Evolutionary conservation across 2,797 vertebrate species (phyloP), one percentile per base, ranked within the genome.

Genomic region (Coregonus sp.): DNA sequence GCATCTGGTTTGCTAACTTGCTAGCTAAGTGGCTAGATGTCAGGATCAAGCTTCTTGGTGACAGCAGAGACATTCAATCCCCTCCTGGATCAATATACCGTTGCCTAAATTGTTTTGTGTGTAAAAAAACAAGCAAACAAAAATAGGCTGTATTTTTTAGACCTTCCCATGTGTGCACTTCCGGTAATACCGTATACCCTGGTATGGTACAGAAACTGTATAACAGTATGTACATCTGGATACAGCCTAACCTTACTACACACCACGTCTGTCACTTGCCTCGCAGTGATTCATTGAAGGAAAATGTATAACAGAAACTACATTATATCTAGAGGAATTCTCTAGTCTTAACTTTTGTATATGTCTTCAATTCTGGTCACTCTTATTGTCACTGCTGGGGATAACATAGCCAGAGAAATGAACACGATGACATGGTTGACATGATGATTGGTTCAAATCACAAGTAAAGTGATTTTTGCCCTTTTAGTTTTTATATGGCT

Each of bases 301-400:
- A 79, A 84, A 89, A 84, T 80, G 73, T 84, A 88, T 80, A 81
- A 87, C 74, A 61, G 63, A 65, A 81, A 80, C 59, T 77, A 84
- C 5, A 5, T 88, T 83, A 87, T 76, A 75, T 65, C 40, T 78
- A 5, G 20, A 37, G 37, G 20, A 61, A 68, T 68, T 80, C 18
- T 47, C 70, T 54, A 35, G 33, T 35, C 33, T 35, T 4, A 37
- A 5, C 35, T 37, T 37, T 37, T 37, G 35, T 37, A 37, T 37
- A 33, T 25, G 33, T 35, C 4, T 35, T 35, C 54, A n/a, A 40
- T 75, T 69, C 56, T 33, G 11, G 9, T 29, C 9, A 29, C 63
- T 66, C 65, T 16, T 14, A 61, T n/a, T 61, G 5, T 5, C 25
- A 70, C 68, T 20, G 16, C 5, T 67, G 15, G 65, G 65, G 65